Percentiles rank a stretch among this genome's conserved stretches.
phyloP scores from a whole-genome alignment of 2,797 vertebrate genomes.

The Cacajao melanocephalus region DNA sequence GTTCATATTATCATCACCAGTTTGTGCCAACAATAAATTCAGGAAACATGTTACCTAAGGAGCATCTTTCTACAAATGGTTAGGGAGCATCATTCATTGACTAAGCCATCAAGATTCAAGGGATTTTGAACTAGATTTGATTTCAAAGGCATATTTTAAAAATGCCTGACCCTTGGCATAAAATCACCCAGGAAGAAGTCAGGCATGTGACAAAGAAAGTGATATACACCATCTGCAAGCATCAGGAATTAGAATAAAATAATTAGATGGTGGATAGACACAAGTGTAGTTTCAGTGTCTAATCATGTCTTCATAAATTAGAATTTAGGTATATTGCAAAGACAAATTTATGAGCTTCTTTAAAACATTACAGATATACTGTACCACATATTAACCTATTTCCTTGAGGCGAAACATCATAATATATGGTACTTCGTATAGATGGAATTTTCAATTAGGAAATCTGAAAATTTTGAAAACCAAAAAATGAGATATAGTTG shows the following conservation, averaged over 20 bases:
- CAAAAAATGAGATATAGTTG: background rate
- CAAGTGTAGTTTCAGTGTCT: background rate
- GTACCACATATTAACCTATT: background rate
- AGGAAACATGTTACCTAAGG: background rate
- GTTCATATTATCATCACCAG: fast-evolving
- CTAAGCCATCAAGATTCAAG: background rate
- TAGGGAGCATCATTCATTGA: background rate
- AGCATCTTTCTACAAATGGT: background rate
- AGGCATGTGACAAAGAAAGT: background rate
- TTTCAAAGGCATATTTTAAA: slow-evolving; percentile 5
- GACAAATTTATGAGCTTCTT: background rate
- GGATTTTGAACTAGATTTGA: background rate
- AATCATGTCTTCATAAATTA: background rate
- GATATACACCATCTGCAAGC: background rate
- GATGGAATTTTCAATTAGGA: background rate
- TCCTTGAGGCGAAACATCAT: background rate
- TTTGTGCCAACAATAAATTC: background rate
- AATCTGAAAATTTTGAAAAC: background rate
- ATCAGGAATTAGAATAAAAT: background rate
- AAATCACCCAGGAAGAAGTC: background rate
- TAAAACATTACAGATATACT: background rate
- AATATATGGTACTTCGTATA: background rate
- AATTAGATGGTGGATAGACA: background rate
- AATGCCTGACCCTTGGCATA: background rate
- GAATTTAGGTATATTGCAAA: background rate